Base-by-base conservation (phyloP, 2,888 invertebrate genomes). In the Charanyca ferruginea region DNA sequence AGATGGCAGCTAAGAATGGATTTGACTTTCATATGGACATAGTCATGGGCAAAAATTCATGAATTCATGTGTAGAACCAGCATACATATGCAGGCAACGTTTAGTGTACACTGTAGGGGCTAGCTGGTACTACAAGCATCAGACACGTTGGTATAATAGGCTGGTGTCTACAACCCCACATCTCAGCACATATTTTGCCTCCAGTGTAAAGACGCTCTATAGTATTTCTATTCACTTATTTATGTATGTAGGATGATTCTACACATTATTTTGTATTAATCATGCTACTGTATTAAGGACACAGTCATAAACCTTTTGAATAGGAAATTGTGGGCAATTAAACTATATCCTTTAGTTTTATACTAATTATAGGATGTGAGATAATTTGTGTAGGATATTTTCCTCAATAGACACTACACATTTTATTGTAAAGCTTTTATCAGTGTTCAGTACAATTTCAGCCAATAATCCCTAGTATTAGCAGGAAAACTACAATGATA, bases 401-500 rank as follows among this genome's bases (percentile, higher is more conserved):
- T 73, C 73, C 74, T 41, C 54, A 13, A 55, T 8, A 42, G 22
- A 54, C 22, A 35, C 18, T 22, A 49, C 18, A 42, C 23, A 42
- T 13, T 42, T 41, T 16, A 25, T 18, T 49, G n/a, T 0, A 25
- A 20, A 13, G 35, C 22, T 42, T 62, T 54, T 57, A 53, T 69
- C 57, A 25, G 13, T 57, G 13, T 48, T 38, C 41, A 32, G 20
- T 53, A 25, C 47, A 22, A 25, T 42, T 73, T 48, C 47, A 65
- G 49, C 44, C 61, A 73, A 62, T 75, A 23, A 51, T 49, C 28
- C 23, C 23, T 53, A 20, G 45, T 62, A 71, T 9, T 59, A 71
- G 18, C 35, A 77, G 74, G 79, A 78, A 78, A 78, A 78, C 49
- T 49, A 60, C 38, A 49, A 42, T 76, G 81, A 83, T 79, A 81